phyloP scores from a whole-genome alignment of 2,888 invertebrate genomes.

The Tachina grossa region DNA sequence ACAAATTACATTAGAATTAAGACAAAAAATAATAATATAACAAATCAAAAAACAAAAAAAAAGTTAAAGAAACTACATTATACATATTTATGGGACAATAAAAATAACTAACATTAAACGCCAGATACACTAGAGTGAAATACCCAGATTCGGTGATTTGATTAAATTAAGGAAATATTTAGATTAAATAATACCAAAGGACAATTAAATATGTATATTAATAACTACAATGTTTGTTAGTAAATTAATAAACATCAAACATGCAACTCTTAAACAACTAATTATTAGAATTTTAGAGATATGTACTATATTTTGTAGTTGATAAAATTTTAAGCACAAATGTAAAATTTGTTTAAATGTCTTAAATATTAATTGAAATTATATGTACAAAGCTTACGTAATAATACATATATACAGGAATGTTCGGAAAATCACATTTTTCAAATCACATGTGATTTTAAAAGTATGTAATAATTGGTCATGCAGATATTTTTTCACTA shows the following conservation, averaged over 20 bases:
- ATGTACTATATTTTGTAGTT: not conserved
- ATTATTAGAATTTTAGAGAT: constrained; percentile 3
- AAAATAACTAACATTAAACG: constrained; percentile 17
- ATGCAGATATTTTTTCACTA: no score
- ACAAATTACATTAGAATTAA: constrained; percentile 29
- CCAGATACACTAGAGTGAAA: constrained; percentile 3
- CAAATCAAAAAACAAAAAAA: constrained; percentile 29
- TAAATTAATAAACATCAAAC: constrained; percentile 39
- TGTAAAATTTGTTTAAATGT: constrained; percentile 51
- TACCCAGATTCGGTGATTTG: not conserved
- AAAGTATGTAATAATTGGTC: no score
- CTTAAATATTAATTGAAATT: constrained; percentile 4
- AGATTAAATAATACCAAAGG: constrained; percentile 16
- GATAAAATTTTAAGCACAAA: constrained; percentile 42
- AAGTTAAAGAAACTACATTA: not conserved
- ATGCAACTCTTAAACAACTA: constrained; percentile 28
- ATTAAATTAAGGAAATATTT: constrained; percentile 37
- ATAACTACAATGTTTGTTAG: constrained; percentile 19
- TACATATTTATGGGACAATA: constrained; percentile 1
- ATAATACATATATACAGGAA: not conserved
- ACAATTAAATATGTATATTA: not conserved
- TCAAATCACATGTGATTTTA: no score
- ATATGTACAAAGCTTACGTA: constrained; percentile 36
- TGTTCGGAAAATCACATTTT: no score
- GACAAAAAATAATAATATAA: constrained; percentile 33